These are phyloP conservation scores for Diploscapter pachys DNA, from an alignment of 1,140 invertebrate genomes.

Conservation along the genomic window DNA sequence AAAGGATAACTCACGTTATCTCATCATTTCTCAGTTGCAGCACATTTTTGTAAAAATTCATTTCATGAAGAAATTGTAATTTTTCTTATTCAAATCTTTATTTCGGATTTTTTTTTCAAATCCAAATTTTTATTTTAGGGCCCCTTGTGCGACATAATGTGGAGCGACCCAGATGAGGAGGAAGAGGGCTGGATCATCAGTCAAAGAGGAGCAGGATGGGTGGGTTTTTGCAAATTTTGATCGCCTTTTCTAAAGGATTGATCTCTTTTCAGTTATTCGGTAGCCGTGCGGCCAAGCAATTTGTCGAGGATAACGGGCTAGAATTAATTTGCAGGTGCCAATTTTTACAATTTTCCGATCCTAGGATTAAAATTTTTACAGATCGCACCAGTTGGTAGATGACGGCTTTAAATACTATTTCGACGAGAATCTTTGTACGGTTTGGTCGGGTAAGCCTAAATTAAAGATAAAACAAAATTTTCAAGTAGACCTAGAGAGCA, in stretches of 20 bases:
- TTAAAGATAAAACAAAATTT: too few relatives aligned
- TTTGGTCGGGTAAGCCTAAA: conserved; percentile 74
- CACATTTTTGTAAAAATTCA: too few relatives aligned
- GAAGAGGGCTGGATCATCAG: conserved; percentile 78
- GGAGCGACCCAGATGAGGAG: conserved; percentile 93
- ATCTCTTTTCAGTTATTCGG: conserved; percentile 42
- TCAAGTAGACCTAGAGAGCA: too few relatives aligned
- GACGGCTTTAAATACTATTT: conserved; percentile 97
- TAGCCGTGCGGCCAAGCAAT: conserved; percentile 61
- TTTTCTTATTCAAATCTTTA: too few relatives aligned
- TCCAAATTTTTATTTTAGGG: conserved; percentile 35
- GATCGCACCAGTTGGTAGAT: conserved; percentile 93
- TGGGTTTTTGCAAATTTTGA: conserved; percentile 65
- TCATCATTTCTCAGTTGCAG: too few relatives aligned
- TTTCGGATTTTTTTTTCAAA: neutral
- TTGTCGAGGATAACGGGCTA: conserved; percentile 84
- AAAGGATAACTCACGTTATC: too few relatives aligned
- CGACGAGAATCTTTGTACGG: conserved; percentile 84
- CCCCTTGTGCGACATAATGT: conserved; percentile 66
- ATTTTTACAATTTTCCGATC: conserved; percentile 5
- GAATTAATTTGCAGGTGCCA: conserved; percentile 78
- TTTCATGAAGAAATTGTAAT: neutral
- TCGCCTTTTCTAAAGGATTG: too few relatives aligned
- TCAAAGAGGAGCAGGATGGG: conserved; percentile 84
- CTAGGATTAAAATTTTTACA: conserved; percentile 63